Evolutionary conservation across 1,140 invertebrate species (phyloP).

Genomic region (Hylaeus volcanicus): DNA sequence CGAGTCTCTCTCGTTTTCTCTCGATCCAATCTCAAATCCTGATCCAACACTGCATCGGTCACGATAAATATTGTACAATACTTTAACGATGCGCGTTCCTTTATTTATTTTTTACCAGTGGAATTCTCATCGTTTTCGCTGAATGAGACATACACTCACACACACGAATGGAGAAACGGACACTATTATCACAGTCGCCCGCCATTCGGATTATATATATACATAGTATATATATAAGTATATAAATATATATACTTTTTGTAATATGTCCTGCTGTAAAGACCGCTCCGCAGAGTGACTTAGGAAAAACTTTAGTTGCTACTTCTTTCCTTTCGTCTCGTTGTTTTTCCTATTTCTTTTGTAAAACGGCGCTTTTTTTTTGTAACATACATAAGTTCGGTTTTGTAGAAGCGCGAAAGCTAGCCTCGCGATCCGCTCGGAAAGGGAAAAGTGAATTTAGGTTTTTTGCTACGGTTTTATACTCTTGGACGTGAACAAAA

Average conservation of each 20-base stretch:
- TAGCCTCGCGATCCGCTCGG: slow-evolving; percentile 15
- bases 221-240: too few relatives aligned
- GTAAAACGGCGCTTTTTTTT: slow-evolving; percentile 30
- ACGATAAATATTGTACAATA: slow-evolving; percentile 59
- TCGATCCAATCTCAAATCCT: slow-evolving; percentile 18
- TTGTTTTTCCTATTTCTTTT: slow-evolving; percentile 24
- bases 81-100: slow-evolving; percentile 51
- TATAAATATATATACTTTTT: background rate
- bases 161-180: slow-evolving; percentile 6
- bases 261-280: slow-evolving; percentile 26
- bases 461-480: slow-evolving; percentile 50
- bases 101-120: slow-evolving; percentile 48
- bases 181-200: background rate
- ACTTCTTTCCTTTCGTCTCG: background rate
- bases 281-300: slow-evolving; percentile 59
- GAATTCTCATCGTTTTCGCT: slow-evolving; percentile 43
- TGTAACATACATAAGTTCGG: slow-evolving; percentile 40
- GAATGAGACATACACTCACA: slow-evolving; percentile 1
- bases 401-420: slow-evolving; percentile 27
- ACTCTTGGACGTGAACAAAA: slow-evolving; percentile 34
- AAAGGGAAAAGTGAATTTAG: slow-evolving; percentile 42
- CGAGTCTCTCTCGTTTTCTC: slow-evolving; percentile 43
- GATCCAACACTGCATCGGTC: slow-evolving; percentile 51
- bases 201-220: slow-evolving; percentile 21
- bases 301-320: slow-evolving; percentile 61